These are phyloP conservation scores for Platichthys stellatus DNA, from an alignment of 2,113 vertebrate genomes.

Conservation along the genomic window DNA sequence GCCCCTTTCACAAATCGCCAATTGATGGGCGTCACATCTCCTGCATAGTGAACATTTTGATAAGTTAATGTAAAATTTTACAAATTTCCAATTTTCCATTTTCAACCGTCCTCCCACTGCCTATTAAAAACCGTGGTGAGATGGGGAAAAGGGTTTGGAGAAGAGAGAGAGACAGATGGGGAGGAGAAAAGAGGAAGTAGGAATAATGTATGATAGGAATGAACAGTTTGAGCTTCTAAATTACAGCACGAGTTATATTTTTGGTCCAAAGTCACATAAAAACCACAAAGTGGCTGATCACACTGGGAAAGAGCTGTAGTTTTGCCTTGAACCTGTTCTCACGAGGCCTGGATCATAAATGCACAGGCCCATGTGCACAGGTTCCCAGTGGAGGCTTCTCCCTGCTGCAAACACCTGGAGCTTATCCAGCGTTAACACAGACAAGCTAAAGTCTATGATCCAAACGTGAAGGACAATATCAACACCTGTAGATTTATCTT, in stretches of 20 bases:
- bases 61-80: constrained; percentile 34
- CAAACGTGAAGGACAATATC: not conserved
- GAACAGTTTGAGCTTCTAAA: no score
- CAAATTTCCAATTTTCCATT: constrained; percentile 6
- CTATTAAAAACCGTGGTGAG: no score
- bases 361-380: no score
- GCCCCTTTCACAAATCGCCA: constrained; percentile 8
- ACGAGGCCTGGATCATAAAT: no score
- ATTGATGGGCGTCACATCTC: constrained; percentile 21
- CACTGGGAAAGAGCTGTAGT: no score
- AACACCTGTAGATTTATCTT: not conserved
- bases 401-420: not conserved
- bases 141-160: no score
- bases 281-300: no score
- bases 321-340: no score
- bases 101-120: not conserved
- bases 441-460: not conserved
- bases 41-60: constrained; percentile 4
- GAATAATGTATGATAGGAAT: not conserved
- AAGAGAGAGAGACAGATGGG: not conserved
- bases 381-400: not conserved
- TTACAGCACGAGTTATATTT: no score
- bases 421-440: not conserved
- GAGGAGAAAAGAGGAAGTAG: not conserved
- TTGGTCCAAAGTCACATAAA: no score